Base-by-base conservation (phyloP, 1,140 invertebrate genomes). In the Mamestra configurata region DNA sequence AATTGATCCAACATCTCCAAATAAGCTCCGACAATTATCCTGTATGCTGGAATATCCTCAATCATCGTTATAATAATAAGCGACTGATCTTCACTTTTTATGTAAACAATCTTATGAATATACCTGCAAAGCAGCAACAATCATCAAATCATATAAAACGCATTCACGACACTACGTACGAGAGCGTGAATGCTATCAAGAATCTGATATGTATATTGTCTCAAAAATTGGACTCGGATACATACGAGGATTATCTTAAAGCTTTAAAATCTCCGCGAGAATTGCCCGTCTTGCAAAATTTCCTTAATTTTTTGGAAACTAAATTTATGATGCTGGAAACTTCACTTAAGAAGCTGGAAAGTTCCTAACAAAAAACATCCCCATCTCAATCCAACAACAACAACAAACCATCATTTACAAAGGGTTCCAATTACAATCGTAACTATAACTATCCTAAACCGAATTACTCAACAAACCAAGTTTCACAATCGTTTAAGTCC, bases 161-260 rank as follows among this genome's bases (percentile, higher is more conserved):
- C 20, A 51, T 71, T 35, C 68, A 71, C 27, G 68, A 71, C 22
- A 35, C 27, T 10, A 27, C 68, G 1, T 15, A 35, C 20, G 68
- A 71, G 22, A 31, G 68, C 46, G 8, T 71, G n/a, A 71, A 71
- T n/a, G 68, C 68, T 11, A 71, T 71, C 20, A 71, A 71, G 27
- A 71, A 71, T 35, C 27, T 71, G 7, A 46, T 71, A 10, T 35
- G 27, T 71, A 53, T 71, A 18, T n/a, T 71, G 8, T 71, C 46
- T 0, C 68, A 71, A 53, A 71, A 71, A 24, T 35, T 71, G 27
- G 68, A 71, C 10, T 11, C 68, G n/a, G 68, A 71, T n/a, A 71
- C 68, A 4, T 71, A 51, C 8, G 15, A 31, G n/a, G 43, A 71
- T 71, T 71, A 71, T 35, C 10, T 71, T 1, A 11, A 71, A 53